A percentile compares a stretch with the other conserved stretches of the same genome.
These are phyloP conservation scores for Dromiciops gliroides DNA, from an alignment of 2,113 vertebrate genomes.

Conservation along the genomic window DNA sequence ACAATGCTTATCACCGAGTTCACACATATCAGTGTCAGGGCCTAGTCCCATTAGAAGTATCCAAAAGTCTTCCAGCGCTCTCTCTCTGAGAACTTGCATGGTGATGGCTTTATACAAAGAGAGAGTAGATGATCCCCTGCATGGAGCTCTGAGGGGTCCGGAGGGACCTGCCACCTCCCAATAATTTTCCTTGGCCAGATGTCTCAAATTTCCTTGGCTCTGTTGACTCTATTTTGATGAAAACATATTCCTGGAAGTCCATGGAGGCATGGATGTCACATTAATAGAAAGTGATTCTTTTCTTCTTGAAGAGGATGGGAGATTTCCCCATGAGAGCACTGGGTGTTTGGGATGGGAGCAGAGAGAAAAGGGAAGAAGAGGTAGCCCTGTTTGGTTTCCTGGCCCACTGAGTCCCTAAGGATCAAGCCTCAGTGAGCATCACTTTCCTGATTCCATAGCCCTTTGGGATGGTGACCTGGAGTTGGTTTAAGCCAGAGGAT, in stretches of 20 bases:
- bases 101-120: not conserved
- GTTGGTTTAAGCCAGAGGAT: not conserved
- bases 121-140: no score
- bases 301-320: not conserved
- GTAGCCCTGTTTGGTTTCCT: not conserved
- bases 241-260: not conserved
- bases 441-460: not conserved
- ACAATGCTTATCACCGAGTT: not conserved
- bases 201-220: not conserved
- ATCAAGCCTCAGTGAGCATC: no score
- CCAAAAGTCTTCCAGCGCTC: no score
- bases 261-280: not conserved
- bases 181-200: no score
- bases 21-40: no score
- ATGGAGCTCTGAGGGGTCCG: no score
- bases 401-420: not conserved
- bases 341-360: not conserved
- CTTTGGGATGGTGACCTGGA: not conserved
- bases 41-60: no score
- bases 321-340: no score
- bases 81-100: no score
- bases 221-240: not conserved
- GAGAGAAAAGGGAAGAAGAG: not conserved
- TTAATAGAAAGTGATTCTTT: not conserved
- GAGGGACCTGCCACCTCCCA: no score